Conservation (phyloP, 2,888 invertebrate species). For the Campaea margaritaria region DNA sequence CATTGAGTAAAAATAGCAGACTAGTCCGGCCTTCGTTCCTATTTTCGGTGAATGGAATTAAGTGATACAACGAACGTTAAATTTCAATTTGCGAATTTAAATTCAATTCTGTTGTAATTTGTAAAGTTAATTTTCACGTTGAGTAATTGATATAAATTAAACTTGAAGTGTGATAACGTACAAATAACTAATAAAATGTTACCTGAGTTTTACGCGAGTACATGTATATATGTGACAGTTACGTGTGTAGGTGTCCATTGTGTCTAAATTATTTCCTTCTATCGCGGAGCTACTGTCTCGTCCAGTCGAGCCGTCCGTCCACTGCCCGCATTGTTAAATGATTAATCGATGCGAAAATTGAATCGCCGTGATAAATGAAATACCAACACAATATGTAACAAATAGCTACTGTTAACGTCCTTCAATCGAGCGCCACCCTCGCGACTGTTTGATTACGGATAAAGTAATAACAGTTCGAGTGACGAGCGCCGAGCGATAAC, state of each 20-base stretch:
- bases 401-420: slow-evolving; percentile 54
- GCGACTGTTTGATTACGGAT: slow-evolving; percentile 54
- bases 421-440: slow-evolving; percentile 50
- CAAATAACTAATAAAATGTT: not conserved
- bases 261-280: slow-evolving; percentile 24
- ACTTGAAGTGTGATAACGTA: slow-evolving; percentile 5
- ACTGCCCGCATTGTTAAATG: slow-evolving; percentile 47
- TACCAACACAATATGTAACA: slow-evolving; percentile 68
- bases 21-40: no score
- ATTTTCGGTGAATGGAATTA: not conserved
- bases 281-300: slow-evolving; percentile 7
- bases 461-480: slow-evolving; percentile 42
- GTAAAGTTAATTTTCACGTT: slow-evolving; percentile 10
- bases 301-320: slow-evolving; percentile 34
- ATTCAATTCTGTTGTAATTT: slow-evolving; percentile 5
- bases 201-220: not conserved
- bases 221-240: not conserved
- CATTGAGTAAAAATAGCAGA: no score
- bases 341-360: slow-evolving; percentile 71
- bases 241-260: slow-evolving; percentile 11
- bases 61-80: not conserved
- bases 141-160: slow-evolving; percentile 11
- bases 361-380: slow-evolving; percentile 70
- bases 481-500: slow-evolving; percentile 28
- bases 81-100: slow-evolving; percentile 3